These are phyloP conservation scores for Conopomorpha cramerella DNA, from an alignment of 1,140 invertebrate species.

Conservation along the genomic window DNA sequence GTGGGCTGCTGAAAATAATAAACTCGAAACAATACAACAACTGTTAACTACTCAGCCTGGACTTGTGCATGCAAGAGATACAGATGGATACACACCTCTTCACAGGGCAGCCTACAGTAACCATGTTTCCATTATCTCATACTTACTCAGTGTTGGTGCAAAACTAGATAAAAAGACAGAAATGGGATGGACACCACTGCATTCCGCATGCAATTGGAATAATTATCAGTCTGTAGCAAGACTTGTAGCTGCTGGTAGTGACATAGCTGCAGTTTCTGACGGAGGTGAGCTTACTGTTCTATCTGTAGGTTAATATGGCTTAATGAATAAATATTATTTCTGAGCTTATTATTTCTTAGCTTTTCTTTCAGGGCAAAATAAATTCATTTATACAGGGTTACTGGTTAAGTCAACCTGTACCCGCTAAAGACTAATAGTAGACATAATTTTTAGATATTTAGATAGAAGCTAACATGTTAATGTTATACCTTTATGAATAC, in stretches of 20 bases:
- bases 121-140: constrained; percentile 76
- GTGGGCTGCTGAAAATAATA: constrained; percentile 82
- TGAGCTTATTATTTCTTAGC: too few relatives aligned
- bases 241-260: constrained; percentile 82
- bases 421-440: too few relatives aligned
- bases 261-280: constrained; percentile 85
- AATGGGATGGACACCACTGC: constrained; percentile 90
- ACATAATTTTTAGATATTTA: constrained; percentile 3
- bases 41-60: constrained; percentile 66
- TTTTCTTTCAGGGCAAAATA: too few relatives aligned
- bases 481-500: too few relatives aligned
- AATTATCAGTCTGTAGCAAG: constrained; percentile 74
- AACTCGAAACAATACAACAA: constrained; percentile 67
- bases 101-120: constrained; percentile 87
- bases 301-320: too few relatives aligned
- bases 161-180: constrained; percentile 76
- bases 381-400: too few relatives aligned
- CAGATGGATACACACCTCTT: constrained; percentile 85
- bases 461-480: constrained; percentile 5
- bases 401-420: too few relatives aligned
- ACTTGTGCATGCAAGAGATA: constrained; percentile 74
- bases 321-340: too few relatives aligned
- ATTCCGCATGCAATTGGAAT: constrained; percentile 93
- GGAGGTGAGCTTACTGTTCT: constrained; percentile 74
- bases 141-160: constrained; percentile 76